These are phyloP conservation scores for Euthynnus affinis DNA, from an alignment of 2,797 vertebrate species.

Conservation along the genomic window DNA sequence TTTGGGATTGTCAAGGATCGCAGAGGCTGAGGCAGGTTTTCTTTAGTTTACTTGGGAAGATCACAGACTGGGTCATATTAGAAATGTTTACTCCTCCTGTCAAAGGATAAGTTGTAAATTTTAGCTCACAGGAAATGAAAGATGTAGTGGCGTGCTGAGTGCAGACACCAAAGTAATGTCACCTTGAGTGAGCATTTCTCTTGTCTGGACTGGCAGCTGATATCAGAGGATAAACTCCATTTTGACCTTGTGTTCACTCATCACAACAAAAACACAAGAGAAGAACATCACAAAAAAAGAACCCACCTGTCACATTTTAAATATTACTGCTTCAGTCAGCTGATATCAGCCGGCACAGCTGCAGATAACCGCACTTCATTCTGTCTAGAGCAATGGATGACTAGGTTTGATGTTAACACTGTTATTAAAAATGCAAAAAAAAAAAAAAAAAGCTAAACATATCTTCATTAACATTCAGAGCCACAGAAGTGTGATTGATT, in stretches of 20 bases:
- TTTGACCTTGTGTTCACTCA: slow-evolving; percentile 83
- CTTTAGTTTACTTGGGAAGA: slow-evolving; percentile 72
- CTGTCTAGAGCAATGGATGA: slow-evolving; percentile 52
- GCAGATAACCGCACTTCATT: slow-evolving; percentile 67
- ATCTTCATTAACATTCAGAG: slow-evolving; percentile 77
- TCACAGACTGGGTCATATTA: slow-evolving; percentile 77
- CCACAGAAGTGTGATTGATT: slow-evolving; percentile 77
- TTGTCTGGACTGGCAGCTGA: slow-evolving; percentile 84
- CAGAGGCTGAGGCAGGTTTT: slow-evolving; percentile 60
- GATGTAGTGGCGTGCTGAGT: slow-evolving; percentile 72
- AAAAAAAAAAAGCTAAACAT: slow-evolving; percentile 64
- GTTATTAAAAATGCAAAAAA: slow-evolving; percentile 73
- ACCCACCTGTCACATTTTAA: slow-evolving; percentile 70
- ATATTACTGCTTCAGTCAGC: slow-evolving; percentile 76
- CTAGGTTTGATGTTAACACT: slow-evolving; percentile 64
- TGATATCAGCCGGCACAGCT: slow-evolving; percentile 59
- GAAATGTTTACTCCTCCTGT: slow-evolving; percentile 81
- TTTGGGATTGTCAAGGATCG: slow-evolving; percentile 62
- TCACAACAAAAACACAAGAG: slow-evolving; percentile 73
- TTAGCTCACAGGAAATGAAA: slow-evolving; percentile 80
- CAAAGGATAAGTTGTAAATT: slow-evolving; percentile 82
- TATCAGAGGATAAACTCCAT: slow-evolving; percentile 84
- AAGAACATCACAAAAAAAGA: slow-evolving; percentile 40
- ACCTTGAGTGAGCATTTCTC: slow-evolving; percentile 81
- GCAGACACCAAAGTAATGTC: slow-evolving; percentile 82